Evolutionary conservation across 2,888 invertebrate genomes (phyloP).

Genomic region (Steinernema scapterisci): DNA sequence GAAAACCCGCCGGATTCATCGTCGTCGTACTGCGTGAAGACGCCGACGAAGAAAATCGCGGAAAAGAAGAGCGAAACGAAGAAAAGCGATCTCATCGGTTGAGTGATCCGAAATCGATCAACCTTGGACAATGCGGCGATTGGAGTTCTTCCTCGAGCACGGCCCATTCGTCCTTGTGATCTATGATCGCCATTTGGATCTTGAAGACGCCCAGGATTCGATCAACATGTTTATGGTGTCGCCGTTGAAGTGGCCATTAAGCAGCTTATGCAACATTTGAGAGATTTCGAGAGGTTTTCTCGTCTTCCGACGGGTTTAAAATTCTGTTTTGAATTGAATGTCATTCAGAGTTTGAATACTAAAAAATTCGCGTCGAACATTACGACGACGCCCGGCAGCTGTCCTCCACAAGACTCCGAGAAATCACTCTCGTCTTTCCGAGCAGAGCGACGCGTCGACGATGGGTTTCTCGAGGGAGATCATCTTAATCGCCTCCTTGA

Average conservation of each 20-base stretch:
- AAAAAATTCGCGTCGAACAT: not conserved
- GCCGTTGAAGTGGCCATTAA: too few species aligned
- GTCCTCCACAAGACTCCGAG: not conserved
- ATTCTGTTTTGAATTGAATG: not conserved
- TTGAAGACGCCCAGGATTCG: not conserved
- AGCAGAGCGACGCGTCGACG: not conserved
- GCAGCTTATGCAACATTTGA: not conserved
- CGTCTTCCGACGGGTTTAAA: not conserved
- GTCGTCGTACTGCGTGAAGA: conserved; percentile 26
- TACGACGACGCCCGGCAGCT: conserved; percentile 8
- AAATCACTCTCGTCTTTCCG: not conserved
- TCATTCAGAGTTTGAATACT: too few species aligned
- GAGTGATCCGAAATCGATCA: conserved; percentile 1
- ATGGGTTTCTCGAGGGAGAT: not conserved
- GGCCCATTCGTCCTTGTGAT: not conserved
- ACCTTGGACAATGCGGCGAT: not conserved
- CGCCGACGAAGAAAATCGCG: not conserved
- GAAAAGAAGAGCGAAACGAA: not conserved
- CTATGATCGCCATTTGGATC: not conserved
- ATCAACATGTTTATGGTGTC: too few species aligned
- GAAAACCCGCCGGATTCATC: not conserved
- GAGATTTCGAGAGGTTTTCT: not conserved
- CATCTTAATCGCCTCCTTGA: not conserved
- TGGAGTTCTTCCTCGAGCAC: too few species aligned
- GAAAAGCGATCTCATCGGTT: not conserved